Evolutionary conservation across 2,888 invertebrate genomes (phyloP).

Genomic region (Neocrepidodera transversa): DNA sequence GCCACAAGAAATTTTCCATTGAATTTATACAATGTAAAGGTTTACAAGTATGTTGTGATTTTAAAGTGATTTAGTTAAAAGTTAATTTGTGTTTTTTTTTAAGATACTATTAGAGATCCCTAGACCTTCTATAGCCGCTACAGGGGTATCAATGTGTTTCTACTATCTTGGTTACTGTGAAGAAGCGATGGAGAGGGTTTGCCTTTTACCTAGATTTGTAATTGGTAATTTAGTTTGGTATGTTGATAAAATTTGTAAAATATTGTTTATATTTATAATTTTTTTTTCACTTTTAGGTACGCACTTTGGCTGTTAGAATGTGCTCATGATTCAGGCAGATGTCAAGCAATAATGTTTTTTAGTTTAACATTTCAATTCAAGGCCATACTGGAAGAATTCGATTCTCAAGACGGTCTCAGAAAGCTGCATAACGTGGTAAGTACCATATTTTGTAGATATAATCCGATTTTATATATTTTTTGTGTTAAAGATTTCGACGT

Average conservation of each 20-base stretch:
- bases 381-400: conserved; percentile 93
- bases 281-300: conserved; percentile 66
- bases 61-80: too few relatives aligned
- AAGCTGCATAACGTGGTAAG: conserved; percentile 91
- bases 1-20: conserved; percentile 97
- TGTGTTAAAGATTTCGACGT: conserved; percentile 77
- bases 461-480: too few relatives aligned
- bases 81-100: neutral
- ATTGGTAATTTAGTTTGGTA: conserved; percentile 79
- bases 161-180: conserved; percentile 97
- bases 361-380: conserved; percentile 92
- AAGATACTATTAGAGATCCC: conserved; percentile 86
- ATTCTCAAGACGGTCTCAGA: conserved; percentile 89
- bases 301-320: conserved; percentile 95
- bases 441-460: conserved; percentile 9
- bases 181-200: conserved; percentile 97
- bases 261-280: conserved; percentile 1
- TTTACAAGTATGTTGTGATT: conserved; percentile 65
- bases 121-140: conserved; percentile 92
- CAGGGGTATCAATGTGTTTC: conserved; percentile 94
- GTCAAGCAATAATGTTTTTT: conserved; percentile 98
- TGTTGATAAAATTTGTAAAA: conserved; percentile 45
- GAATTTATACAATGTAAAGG: conserved; percentile 93
- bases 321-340: conserved; percentile 92
- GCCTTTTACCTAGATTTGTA: conserved; percentile 79